A percentile compares a stretch with the other conserved stretches of the same genome.
phyloP scores from a whole-genome alignment of 2,888 invertebrate genomes.

The Neuroscelio doddi region DNA sequence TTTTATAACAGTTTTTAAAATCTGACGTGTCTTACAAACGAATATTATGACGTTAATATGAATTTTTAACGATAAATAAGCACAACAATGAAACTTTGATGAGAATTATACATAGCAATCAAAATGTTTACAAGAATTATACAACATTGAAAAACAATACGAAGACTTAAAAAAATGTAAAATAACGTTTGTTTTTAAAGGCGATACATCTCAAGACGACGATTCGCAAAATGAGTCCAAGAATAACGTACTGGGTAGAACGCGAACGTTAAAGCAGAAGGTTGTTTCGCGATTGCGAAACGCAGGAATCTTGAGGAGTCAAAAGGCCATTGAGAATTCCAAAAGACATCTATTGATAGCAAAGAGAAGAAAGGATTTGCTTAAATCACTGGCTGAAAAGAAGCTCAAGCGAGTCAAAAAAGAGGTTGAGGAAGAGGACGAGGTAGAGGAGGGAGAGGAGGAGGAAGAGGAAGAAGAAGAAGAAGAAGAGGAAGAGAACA shows the following conservation, averaged over 20 bases:
- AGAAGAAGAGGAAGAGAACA: slow-evolving; percentile 69
- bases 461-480: slow-evolving; percentile 62
- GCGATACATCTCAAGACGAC: slow-evolving; percentile 66
- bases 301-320: slow-evolving; percentile 66
- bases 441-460: slow-evolving; percentile 60
- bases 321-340: slow-evolving; percentile 67
- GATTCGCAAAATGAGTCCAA: slow-evolving; percentile 65
- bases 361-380: slow-evolving; percentile 61
- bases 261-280: slow-evolving; percentile 58
- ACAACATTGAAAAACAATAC: no score
- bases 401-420: slow-evolving; percentile 58
- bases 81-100: no score
- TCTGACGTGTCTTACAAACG: no score
- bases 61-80: no score
- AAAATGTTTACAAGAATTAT: no score
- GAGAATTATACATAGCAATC: no score
- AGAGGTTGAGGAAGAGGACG: slow-evolving; percentile 66
- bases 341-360: slow-evolving; percentile 65
- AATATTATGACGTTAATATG: no score
- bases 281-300: slow-evolving; percentile 65
- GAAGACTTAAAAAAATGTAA: no score
- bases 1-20: no score
- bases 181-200: no score
- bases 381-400: slow-evolving; percentile 63
- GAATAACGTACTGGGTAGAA: slow-evolving; percentile 43